Percentiles rank a stretch among this genome's conserved stretches.
Conservation (phyloP, 2,888 invertebrate species). For the Brenthis daphne region DNA sequence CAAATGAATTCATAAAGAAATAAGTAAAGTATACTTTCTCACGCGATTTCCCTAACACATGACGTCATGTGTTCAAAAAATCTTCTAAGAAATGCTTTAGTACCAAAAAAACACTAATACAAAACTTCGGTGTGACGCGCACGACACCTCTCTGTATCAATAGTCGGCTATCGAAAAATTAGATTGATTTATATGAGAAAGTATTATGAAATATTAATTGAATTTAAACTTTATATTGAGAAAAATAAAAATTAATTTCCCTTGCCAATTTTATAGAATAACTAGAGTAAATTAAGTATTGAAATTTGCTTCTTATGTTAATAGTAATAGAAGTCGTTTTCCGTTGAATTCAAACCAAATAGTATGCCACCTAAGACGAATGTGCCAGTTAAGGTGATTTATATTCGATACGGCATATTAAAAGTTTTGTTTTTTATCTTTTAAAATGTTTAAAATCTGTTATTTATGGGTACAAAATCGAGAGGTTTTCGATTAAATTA, state of each 20-base stretch:
- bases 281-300: not conserved
- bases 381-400: constrained; percentile 79
- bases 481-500: constrained; percentile 78
- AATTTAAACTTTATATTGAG: not conserved
- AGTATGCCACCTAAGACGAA: constrained; percentile 72
- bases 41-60: constrained; percentile 9
- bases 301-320: constrained; percentile 18
- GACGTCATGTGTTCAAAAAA: constrained; percentile 37
- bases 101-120: constrained; percentile 42
- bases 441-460: constrained; percentile 78
- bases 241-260: constrained; percentile 10
- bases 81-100: constrained; percentile 20
- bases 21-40: not conserved
- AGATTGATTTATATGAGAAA: constrained; percentile 68
- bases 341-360: constrained; percentile 17
- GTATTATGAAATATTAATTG: constrained; percentile 28
- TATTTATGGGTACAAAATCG: constrained; percentile 79
- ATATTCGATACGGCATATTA: constrained; percentile 78
- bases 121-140: constrained; percentile 50
- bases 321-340: constrained; percentile 21
- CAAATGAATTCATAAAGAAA: not conserved
- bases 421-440: constrained; percentile 76
- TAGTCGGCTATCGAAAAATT: constrained; percentile 58
- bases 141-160: constrained; percentile 60
- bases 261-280: not conserved